A percentile compares a stretch with the other conserved stretches of the same genome.
Conservation (phyloP, 2,888 invertebrate genomes). For the Esperia sulphurella region DNA sequence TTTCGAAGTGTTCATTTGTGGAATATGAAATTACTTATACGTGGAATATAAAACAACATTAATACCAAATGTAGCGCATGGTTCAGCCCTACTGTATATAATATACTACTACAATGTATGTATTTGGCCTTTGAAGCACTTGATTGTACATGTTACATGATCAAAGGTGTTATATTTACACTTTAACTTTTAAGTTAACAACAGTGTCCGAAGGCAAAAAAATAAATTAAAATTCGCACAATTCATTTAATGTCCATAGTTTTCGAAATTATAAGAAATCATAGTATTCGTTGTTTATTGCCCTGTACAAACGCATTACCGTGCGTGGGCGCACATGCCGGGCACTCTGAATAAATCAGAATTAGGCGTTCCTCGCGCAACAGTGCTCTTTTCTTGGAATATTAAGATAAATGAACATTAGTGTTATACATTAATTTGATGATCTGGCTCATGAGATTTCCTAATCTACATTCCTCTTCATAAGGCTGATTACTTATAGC, state of each 20-base stretch:
- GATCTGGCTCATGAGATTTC: neutral
- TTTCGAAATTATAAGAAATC: neutral
- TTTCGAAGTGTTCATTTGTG: too few relatives aligned
- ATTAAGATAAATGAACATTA: constrained; percentile 23
- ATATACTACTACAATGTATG: too few relatives aligned
- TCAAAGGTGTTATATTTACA: too few relatives aligned
- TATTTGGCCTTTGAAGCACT: too few relatives aligned
- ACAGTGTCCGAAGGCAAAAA: too few relatives aligned
- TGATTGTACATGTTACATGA: too few relatives aligned
- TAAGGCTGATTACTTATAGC: neutral
- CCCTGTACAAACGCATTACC: constrained; percentile 27
- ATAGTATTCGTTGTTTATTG: constrained; percentile 1
- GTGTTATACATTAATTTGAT: neutral
- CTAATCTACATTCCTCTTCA: neutral
- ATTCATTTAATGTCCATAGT: too few relatives aligned
- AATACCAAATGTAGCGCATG: too few relatives aligned
- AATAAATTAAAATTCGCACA: neutral
- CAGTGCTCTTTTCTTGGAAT: constrained; percentile 13
- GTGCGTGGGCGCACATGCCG: constrained; percentile 46
- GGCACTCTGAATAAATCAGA: constrained; percentile 60
- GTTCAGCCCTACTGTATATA: too few relatives aligned
- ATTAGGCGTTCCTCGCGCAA: constrained; percentile 29
- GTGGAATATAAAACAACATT: too few relatives aligned
- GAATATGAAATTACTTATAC: too few relatives aligned
- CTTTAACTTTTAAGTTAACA: too few relatives aligned